A percentile compares a stretch with the other conserved stretches of the same genome.
Conservation (phyloP, 1,140 invertebrate species). For the Phymastichus coffea region DNA sequence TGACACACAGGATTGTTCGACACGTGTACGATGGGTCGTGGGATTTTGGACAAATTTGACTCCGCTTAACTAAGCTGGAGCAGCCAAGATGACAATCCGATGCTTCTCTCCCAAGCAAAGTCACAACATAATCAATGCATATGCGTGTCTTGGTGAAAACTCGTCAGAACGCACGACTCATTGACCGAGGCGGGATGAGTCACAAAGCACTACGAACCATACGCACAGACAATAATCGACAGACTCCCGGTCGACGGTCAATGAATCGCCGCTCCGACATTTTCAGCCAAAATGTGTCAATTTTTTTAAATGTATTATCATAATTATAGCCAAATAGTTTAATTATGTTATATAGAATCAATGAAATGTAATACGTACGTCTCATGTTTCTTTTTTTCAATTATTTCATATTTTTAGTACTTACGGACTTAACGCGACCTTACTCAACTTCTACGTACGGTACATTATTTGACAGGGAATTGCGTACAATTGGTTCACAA, state of each 20-base stretch:
- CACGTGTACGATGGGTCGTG: slow-evolving; percentile 20
- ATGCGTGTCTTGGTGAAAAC: slow-evolving; percentile 21
- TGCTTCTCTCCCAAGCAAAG: slow-evolving; percentile 27
- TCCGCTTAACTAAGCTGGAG: slow-evolving; percentile 19
- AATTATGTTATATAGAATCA: slow-evolving; percentile 50
- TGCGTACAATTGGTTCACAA: slow-evolving; percentile 56
- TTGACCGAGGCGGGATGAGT: too few relatives aligned
- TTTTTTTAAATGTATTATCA: slow-evolving; percentile 25
- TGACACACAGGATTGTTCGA: slow-evolving; percentile 22
- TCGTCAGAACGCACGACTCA: too few relatives aligned
- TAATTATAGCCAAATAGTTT: slow-evolving; percentile 43
- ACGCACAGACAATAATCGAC: too few relatives aligned
- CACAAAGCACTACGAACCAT: too few relatives aligned
- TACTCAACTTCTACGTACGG: slow-evolving; percentile 47
- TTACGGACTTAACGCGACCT: slow-evolving; percentile 54
- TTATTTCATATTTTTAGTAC: slow-evolving; percentile 51
- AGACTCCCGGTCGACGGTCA: too few relatives aligned
- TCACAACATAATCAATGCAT: slow-evolving; percentile 27
- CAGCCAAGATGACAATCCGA: slow-evolving; percentile 24
- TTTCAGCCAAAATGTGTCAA: slow-evolving; percentile 18
- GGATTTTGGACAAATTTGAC: slow-evolving; percentile 23
- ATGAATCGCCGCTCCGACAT: slow-evolving; percentile 1
- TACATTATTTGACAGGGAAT: slow-evolving; percentile 57
- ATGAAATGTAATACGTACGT: slow-evolving; percentile 54
- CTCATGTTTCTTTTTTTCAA: slow-evolving; percentile 35